A percentile compares a stretch with the other conserved stretches of the same genome.
Evolutionary conservation across 2,888 invertebrate genomes (phyloP).

Genomic region (Plebejus argus): DNA sequence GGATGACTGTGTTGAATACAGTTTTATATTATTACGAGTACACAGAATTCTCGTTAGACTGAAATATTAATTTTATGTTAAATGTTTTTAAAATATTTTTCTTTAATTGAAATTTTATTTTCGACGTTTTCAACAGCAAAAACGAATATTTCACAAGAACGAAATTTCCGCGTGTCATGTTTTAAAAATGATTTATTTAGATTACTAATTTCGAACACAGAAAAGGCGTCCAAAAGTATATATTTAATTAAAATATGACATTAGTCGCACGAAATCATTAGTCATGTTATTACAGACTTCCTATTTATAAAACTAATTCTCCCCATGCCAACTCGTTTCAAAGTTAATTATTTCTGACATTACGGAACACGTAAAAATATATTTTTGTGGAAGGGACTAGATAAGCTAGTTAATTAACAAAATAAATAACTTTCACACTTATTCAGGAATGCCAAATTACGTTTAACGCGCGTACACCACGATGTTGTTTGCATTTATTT

Average conservation of each 20-base stretch:
- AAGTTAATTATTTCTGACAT: slow-evolving; percentile 26
- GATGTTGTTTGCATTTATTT: not conserved
- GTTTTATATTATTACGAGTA: not conserved
- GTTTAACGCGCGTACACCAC: not conserved
- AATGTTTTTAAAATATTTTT: not conserved
- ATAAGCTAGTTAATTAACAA: slow-evolving; percentile 21
- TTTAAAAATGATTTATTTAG: slow-evolving; percentile 27
- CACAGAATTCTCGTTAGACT: not conserved
- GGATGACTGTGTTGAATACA: not conserved
- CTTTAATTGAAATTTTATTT: not conserved
- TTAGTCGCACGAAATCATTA: slow-evolving; percentile 27
- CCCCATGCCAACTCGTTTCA: slow-evolving; percentile 10
- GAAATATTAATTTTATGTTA: not conserved
- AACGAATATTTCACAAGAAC: slow-evolving; percentile 4
- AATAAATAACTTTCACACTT: slow-evolving; percentile 24
- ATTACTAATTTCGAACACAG: slow-evolving; percentile 22
- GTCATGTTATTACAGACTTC: slow-evolving; percentile 28
- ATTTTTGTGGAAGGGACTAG: slow-evolving; percentile 22
- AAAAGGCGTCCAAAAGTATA: slow-evolving; percentile 29
- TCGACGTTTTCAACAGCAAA: not conserved
- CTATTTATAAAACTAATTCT: slow-evolving; percentile 26
- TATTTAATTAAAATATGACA: slow-evolving; percentile 30
- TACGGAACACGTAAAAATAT: slow-evolving; percentile 13
- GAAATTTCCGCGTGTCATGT: slow-evolving; percentile 11
- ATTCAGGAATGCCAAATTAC: slow-evolving; percentile 7